phyloP scores from a whole-genome alignment of 2,888 invertebrate genomes.

The Watsonalla binaria region DNA sequence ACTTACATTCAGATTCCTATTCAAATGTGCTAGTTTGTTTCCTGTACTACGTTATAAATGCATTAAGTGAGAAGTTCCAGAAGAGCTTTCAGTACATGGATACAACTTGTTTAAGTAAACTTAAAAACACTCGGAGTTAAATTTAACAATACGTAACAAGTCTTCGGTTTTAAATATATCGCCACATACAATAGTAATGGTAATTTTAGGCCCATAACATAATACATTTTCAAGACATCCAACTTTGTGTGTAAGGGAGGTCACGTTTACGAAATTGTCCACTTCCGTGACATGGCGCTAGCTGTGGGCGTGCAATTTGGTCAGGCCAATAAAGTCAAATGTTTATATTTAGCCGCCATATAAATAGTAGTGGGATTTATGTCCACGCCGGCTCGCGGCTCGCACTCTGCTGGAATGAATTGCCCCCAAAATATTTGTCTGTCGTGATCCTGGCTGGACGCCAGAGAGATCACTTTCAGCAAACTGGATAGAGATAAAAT shows the following conservation, averaged over 20 bases:
- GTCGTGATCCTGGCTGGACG: slow-evolving; percentile 60
- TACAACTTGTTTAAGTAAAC: too few species aligned
- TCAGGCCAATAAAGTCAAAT: slow-evolving; percentile 50
- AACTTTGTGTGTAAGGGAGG: background rate
- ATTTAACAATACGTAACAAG: too few species aligned
- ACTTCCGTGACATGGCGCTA: slow-evolving; percentile 37
- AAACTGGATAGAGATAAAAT: slow-evolving; percentile 55
- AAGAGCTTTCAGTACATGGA: too few species aligned
- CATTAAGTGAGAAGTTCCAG: too few species aligned
- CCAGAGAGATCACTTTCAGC: slow-evolving; percentile 73
- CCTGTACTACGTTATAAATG: too few species aligned
- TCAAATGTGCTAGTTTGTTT: too few species aligned
- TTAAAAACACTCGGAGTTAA: too few species aligned
- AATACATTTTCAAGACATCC: too few species aligned
- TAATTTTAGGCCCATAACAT: too few species aligned
- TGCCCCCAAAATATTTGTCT: slow-evolving; percentile 73
- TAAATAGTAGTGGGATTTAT: slow-evolving; percentile 66
- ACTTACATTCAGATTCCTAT: too few species aligned
- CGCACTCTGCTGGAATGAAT: slow-evolving; percentile 58
- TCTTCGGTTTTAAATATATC: too few species aligned
- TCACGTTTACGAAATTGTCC: slow-evolving; percentile 30
- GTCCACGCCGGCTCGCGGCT: slow-evolving; percentile 37
- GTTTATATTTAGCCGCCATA: slow-evolving; percentile 58
- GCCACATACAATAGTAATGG: too few species aligned
- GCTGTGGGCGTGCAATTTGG: slow-evolving; percentile 34